Base-by-base conservation (phyloP, 2,797 vertebrate species). In the Amblyopsis hoosieri region DNA sequence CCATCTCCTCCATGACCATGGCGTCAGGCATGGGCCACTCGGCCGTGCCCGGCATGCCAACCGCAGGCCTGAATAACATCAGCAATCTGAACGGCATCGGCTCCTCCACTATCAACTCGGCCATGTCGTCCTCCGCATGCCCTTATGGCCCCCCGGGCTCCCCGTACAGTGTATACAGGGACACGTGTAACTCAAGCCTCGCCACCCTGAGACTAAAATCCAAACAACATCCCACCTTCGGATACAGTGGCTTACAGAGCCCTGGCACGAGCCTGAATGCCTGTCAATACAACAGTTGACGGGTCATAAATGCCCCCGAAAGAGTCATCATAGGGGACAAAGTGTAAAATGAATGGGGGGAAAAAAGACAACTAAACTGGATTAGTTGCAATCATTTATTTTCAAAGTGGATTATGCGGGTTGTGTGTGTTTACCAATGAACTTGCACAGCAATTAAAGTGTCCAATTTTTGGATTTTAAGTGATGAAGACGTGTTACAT, bases 221-320 rank as follows among this genome's bases (percentile, higher is more conserved):
- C 81, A 99, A 99, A 85, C 97, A 97, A 83, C 97, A 99, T 78
- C 96, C 97, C 2, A 93, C 94, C 13, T 99, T 99, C 76, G 96
- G 95, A 86, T 99, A 99, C 91, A 94, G 96, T 86, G 90, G 95
- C 73, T 90, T 98, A 90, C 97, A 98, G 85, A 96, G 95, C 76
- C 95, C 97, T 19, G 94, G 94, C 1, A 94, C 97, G 3, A 92
- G 95, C 67, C 94, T 98, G 75, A 98, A 98, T 82, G 97, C 97
- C 13, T 99, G 97, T 80, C 97, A 99, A 82, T 99, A 99, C 88
- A 98, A 98, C 92, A 98, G 97, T 90, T 97, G 97, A 99, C 94
- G 84, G 90, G 72, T 69, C 78, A 57, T 54, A 50, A 10, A 45
- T 10, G 12, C 19, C 29, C 45, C 55, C n/a, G 54, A 29, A 66